Conservation (phyloP, 2,113 vertebrate genomes). For the Callorhinus ursinus region DNA sequence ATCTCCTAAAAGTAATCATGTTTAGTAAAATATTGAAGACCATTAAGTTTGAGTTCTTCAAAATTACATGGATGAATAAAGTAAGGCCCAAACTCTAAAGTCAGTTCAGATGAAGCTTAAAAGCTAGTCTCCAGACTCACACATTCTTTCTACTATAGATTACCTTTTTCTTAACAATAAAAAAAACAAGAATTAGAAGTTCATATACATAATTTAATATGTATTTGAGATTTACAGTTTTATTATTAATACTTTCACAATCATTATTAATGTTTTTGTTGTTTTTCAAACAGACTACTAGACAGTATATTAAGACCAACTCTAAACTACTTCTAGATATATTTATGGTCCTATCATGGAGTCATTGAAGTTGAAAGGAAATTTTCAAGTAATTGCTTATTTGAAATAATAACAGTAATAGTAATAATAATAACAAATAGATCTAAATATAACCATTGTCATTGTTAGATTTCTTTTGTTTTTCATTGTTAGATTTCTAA, state of each 20-base stretch:
- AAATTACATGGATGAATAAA: not conserved
- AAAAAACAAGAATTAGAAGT: not conserved
- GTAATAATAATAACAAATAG: not conserved
- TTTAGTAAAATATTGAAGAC: not conserved
- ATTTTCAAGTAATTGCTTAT: not conserved
- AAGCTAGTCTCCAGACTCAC: not conserved
- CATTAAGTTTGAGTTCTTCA: not conserved
- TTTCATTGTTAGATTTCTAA: not conserved
- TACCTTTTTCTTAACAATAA: not conserved
- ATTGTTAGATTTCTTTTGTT: not conserved
- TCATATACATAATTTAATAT: not conserved
- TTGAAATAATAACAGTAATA: not conserved
- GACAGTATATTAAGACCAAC: not conserved
- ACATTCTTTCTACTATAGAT: not conserved
- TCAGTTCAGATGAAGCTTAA: not conserved
- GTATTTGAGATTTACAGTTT: not conserved
- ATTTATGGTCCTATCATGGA: not conserved
- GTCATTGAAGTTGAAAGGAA: not conserved
- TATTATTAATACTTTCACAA: not conserved
- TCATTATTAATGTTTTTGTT: not conserved
- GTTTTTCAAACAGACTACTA: not conserved
- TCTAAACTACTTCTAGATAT: not conserved
- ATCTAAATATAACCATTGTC: not conserved
- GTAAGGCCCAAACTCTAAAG: not conserved
- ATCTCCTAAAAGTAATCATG: not conserved